A percentile compares a stretch with the other conserved stretches of the same genome.
phyloP scores from a whole-genome alignment of 2,888 invertebrate species.

The Dugesia japonica region DNA sequence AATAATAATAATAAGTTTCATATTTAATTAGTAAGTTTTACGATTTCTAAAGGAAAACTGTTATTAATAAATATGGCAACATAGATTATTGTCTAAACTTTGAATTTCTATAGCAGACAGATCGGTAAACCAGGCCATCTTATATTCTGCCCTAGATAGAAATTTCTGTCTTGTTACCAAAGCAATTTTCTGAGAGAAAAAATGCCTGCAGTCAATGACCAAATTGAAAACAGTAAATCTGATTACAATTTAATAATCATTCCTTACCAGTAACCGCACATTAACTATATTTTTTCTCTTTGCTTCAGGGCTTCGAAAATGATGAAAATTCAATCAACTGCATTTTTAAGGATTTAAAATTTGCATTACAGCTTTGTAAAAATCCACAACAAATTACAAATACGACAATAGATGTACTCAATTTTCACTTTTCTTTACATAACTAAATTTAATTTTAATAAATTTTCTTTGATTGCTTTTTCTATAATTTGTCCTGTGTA shows the following conservation, averaged over 20 bases:
- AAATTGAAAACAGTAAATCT: slow-evolving; percentile 16
- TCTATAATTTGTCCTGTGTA: too few relatives aligned
- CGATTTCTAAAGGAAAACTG: too few relatives aligned
- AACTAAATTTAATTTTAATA: too few relatives aligned
- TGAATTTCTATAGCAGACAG: neutral
- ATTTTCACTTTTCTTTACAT: too few relatives aligned
- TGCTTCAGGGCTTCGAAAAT: neutral
- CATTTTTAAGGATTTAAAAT: neutral
- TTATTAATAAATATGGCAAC: neutral
- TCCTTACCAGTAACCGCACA: neutral
- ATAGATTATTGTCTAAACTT: slow-evolving; percentile 5
- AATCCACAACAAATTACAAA: too few relatives aligned
- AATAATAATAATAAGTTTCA: too few relatives aligned
- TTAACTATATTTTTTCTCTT: neutral
- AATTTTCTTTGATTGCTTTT: too few relatives aligned
- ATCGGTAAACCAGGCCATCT: neutral
- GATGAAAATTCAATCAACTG: neutral
- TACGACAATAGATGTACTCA: too few relatives aligned
- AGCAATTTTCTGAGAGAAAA: neutral
- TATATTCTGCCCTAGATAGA: neutral
- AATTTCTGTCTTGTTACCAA: slow-evolving; percentile 13
- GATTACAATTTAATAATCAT: neutral
- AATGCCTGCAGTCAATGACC: slow-evolving; percentile 8
- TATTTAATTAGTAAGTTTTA: too few relatives aligned
- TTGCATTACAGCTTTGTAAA: too few relatives aligned